phyloP scores from a whole-genome alignment of 2,797 vertebrate genomes.

The Pseudocheirus occidentalis region DNA sequence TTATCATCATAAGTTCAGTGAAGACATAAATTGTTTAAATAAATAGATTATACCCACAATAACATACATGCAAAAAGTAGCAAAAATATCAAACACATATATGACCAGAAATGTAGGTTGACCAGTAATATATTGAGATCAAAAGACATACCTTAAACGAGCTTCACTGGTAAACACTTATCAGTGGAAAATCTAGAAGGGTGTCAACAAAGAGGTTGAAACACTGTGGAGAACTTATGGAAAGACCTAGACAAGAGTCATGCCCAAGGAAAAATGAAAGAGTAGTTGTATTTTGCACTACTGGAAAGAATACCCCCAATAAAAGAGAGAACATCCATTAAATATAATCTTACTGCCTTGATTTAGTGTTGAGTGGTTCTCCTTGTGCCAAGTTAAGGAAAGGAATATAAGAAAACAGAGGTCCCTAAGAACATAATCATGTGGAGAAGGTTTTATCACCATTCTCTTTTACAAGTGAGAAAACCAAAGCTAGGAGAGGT shows the following conservation, averaged over 20 bases:
- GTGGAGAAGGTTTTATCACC: background rate
- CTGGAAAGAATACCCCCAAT: background rate
- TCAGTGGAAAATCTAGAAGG: background rate
- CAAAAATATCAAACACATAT: background rate
- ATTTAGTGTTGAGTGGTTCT: background rate
- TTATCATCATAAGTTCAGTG: background rate
- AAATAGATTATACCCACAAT: background rate
- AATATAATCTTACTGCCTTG: background rate
- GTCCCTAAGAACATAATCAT: background rate
- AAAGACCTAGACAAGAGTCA: background rate
- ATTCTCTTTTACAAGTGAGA: background rate
- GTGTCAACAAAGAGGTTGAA: background rate
- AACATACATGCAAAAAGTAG: background rate
- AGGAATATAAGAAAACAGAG: background rate
- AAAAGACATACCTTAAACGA: background rate
- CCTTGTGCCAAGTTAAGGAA: background rate
- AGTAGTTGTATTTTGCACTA: background rate
- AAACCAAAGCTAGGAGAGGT: background rate
- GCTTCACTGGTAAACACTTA: background rate
- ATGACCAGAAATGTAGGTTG: background rate
- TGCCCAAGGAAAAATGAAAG: background rate
- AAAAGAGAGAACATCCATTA: background rate
- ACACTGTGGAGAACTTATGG: background rate
- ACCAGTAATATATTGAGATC: background rate
- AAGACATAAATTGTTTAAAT: background rate